phyloP scores from a whole-genome alignment of 2,113 vertebrate species.

The Oophaga pumilio region DNA sequence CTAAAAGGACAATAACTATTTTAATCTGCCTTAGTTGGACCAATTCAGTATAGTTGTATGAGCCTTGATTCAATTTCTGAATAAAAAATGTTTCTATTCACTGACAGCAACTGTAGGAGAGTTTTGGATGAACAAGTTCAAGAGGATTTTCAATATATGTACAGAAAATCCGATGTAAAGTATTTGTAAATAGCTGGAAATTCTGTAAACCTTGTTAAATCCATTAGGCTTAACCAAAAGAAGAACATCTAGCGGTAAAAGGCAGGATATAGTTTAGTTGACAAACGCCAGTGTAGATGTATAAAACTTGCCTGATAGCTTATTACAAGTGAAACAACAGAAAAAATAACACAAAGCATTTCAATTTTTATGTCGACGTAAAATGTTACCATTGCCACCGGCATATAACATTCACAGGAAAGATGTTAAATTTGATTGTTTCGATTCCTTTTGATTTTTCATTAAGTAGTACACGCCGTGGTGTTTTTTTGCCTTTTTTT shows the following conservation, averaged over 20 bases:
- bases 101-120: no score
- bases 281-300: background rate
- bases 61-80: no score
- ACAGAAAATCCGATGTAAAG: background rate
- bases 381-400: constrained; percentile 46
- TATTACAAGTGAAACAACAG: constrained; percentile 15
- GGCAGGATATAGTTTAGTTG: background rate
- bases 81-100: no score
- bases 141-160: background rate
- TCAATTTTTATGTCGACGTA: constrained; percentile 36
- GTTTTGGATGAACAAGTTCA: background rate
- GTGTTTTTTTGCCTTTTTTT: background rate
- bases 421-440: constrained; percentile 48
- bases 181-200: background rate
- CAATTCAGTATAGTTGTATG: no score
- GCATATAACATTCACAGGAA: constrained; percentile 30
- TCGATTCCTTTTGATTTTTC: constrained; percentile 47
- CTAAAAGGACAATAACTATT: no score
- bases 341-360: constrained; percentile 42
- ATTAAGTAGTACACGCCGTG: background rate
- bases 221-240: background rate
- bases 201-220: background rate
- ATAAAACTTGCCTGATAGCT: constrained; percentile 27
- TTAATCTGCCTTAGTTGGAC: no score
- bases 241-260: background rate